These are phyloP conservation scores for Brassicogethes aeneus DNA, from an alignment of 2,888 invertebrate species.

Conservation along the genomic window DNA sequence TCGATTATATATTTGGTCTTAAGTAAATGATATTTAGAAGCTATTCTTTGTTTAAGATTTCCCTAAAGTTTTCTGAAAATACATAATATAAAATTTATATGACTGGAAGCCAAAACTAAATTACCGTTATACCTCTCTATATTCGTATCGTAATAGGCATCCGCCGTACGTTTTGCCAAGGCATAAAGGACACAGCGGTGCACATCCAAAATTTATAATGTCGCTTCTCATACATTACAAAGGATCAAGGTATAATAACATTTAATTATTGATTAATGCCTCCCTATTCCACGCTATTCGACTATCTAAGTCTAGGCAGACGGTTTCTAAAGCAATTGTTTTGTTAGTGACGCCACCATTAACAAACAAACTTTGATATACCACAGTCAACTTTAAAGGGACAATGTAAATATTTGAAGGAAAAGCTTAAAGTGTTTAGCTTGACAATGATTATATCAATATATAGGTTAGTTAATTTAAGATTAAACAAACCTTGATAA, in stretches of 20 bases:
- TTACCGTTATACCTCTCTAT: no score
- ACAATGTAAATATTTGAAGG: conserved; percentile 9
- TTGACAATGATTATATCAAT: conserved; percentile 9
- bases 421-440: conserved; percentile 4
- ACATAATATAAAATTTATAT: no score
- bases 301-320: not conserved
- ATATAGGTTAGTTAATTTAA: not conserved
- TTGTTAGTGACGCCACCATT: conserved; percentile 4
- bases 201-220: no score
- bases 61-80: no score
- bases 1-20: no score
- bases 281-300: not conserved
- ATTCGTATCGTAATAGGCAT: no score
- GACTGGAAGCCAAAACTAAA: no score
- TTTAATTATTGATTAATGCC: conserved; percentile 2
- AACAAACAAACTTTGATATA: conserved; percentile 6
- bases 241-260: not conserved
- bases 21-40: no score
- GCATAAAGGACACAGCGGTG: no score
- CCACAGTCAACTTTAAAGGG: conserved; percentile 7
- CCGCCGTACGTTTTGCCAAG: no score
- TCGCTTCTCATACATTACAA: no score
- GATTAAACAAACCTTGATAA: not conserved
- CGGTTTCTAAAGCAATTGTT: conserved; percentile 2
- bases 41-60: no score